Base-by-base conservation (phyloP, 2,113 vertebrate species). In the Cyrtonyx montezumae region DNA sequence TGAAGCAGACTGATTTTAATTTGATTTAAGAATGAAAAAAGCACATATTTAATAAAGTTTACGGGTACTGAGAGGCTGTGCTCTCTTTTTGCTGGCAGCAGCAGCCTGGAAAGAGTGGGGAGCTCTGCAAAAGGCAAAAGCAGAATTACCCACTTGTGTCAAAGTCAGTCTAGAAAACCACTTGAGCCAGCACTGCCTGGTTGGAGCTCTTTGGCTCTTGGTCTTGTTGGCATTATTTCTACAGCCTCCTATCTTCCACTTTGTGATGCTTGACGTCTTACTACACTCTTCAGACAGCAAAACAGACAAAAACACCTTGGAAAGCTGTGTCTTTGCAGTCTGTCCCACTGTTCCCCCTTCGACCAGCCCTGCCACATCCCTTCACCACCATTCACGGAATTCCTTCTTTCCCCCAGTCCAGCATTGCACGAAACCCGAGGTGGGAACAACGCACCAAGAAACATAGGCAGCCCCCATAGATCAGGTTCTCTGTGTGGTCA, bases 1-100 rank as follows among this genome's bases (percentile, higher is more conserved):
- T 20, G 67, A 84, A 90, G 67, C n/a, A 63, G 90, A 34, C 36
- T 90, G 48, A 93, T 80, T 96, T 94, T 81, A 94, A 97, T 94
- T 97, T 94, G 90, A 97, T 94, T 96, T 90, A 95, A 94, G 81
- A 91, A 84, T 68, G 82, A 95, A 94, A 94, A 93, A 97, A 97
- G 97, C 96, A 97, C 96, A 96, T 90, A 74, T 97, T 96, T 95
- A 97, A 97, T 97, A 97, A 97, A 97, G 92, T 95, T 97, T 97
- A 97, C 89, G 95, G 96, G 97, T 96, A 96, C 87, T 90, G 88
- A 96, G 94, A 91, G 83, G 71, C 88, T 93, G 53, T 85, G 93
- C 85, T 96, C 45, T 91, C 86, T 94, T 96, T 95, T 90, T 95
- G 93, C 91, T 94, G 91, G 90, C 88, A 2, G 73, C 90, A 88